Evolutionary conservation across 1,140 invertebrate species (phyloP).

Genomic region (Tenebrio molitor): DNA sequence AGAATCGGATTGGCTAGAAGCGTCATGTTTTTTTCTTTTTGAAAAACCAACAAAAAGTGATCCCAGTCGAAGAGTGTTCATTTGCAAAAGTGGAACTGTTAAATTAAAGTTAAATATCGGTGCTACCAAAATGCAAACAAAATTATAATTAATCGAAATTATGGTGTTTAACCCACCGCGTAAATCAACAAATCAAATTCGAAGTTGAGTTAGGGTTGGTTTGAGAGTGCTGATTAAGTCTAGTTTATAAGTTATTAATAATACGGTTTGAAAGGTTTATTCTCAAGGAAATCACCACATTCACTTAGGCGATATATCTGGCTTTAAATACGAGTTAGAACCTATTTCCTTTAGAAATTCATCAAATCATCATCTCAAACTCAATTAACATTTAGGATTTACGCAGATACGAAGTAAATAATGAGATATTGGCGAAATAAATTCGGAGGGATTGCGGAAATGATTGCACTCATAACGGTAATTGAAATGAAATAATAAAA

Average conservation of each 20-base stretch:
- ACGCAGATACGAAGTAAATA: background rate
- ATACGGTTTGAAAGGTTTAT: background rate
- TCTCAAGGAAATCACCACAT: constrained; percentile 12
- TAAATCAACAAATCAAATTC: constrained; percentile 29
- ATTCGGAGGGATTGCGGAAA: background rate
- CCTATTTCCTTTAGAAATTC: constrained; percentile 3
- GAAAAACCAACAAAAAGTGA: background rate
- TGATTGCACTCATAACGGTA: constrained; percentile 16
- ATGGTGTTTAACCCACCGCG: background rate
- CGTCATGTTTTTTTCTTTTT: constrained; percentile 3
- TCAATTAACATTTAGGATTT: constrained; percentile 2
- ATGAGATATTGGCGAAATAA: background rate
- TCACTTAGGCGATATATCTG: background rate
- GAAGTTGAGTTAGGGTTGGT: constrained; percentile 20
- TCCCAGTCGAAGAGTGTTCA: background rate
- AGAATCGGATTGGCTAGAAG: background rate
- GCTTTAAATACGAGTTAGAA: background rate
- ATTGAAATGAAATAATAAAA: constrained; percentile 20
- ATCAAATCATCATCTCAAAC: background rate
- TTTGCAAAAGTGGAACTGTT: no score
- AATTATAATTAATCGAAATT: no score
- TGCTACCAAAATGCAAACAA: no score
- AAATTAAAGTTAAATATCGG: no score
- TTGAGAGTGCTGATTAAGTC: constrained; percentile 12
- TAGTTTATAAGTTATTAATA: constrained; percentile 37